A percentile compares a stretch with the other conserved stretches of the same genome.
phyloP scores from a whole-genome alignment of 35 echinoderm and acorn worm genomes.

The Ptychodera flava region DNA sequence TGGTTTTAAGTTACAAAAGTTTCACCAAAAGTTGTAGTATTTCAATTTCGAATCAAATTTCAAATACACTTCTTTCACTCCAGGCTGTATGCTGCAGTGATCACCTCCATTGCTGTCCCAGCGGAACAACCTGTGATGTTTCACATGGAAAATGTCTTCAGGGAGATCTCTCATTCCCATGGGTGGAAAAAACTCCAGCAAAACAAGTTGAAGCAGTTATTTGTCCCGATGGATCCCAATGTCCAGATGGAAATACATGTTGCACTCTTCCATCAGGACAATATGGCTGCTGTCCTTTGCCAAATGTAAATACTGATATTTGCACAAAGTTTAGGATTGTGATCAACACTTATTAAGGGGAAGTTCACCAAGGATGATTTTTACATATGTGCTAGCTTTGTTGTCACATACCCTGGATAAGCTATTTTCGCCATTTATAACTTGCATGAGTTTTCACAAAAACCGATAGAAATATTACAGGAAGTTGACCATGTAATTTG shows the following conservation, averaged over 20 bases:
- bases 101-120: constrained; percentile 55
- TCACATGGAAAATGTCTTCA: constrained; percentile 7
- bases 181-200: constrained; percentile 39
- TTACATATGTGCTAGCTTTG: no score
- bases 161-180: constrained; percentile 28
- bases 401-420: no score
- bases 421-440: background rate
- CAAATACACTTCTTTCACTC: no score
- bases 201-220: constrained; percentile 1
- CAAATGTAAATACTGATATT: background rate
- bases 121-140: constrained; percentile 50
- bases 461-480: background rate
- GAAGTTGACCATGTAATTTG: no score
- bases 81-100: constrained; percentile 66
- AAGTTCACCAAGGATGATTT: background rate
- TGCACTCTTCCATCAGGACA: constrained; percentile 42
- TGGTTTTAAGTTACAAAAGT: no score
- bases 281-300: constrained; percentile 41
- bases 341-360: background rate
- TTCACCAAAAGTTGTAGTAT: no score
- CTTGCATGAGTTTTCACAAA: background rate
- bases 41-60: no score
- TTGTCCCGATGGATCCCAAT: constrained; percentile 50
- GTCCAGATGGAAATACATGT: constrained; percentile 58
- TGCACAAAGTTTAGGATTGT: background rate